phyloP scores from a whole-genome alignment of 2,113 vertebrate genomes.

The Entelurus aequoreus region DNA sequence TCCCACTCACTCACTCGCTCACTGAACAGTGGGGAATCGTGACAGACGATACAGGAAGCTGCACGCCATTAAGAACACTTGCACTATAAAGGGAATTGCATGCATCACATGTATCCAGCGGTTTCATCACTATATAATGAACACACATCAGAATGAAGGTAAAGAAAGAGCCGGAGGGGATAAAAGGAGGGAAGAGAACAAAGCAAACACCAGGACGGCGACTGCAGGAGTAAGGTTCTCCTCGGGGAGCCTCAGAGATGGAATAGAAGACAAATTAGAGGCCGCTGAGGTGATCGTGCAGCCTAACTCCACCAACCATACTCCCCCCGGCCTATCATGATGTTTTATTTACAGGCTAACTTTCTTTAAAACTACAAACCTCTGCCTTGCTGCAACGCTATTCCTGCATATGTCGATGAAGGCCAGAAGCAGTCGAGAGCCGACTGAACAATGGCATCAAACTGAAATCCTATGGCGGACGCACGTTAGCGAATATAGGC shows the following conservation, averaged over 20 bases:
- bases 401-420: constrained; percentile 40
- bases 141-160: neutral
- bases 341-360: constrained; percentile 39
- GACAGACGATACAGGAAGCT: constrained; percentile 3
- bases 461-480: constrained; percentile 65
- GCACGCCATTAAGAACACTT: constrained; percentile 18
- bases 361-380: constrained; percentile 25
- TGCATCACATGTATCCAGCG: neutral
- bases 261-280: constrained; percentile 53
- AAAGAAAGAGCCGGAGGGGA: constrained; percentile 15
- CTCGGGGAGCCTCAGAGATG: constrained; percentile 46
- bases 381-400: constrained; percentile 18
- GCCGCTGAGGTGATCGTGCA: constrained; percentile 54
- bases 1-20: neutral
- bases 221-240: constrained; percentile 51
- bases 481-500: constrained; percentile 42
- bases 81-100: neutral
- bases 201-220: constrained; percentile 34
- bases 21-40: too few species aligned
- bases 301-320: constrained; percentile 30
- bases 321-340: neutral
- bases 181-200: constrained; percentile 29
- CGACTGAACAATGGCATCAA: constrained; percentile 68
- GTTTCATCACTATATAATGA: neutral
- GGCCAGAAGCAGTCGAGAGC: constrained; percentile 39